These are phyloP conservation scores for Corbicula japonica DNA, from an alignment of 2,888 invertebrate species.

Conservation along the genomic window DNA sequence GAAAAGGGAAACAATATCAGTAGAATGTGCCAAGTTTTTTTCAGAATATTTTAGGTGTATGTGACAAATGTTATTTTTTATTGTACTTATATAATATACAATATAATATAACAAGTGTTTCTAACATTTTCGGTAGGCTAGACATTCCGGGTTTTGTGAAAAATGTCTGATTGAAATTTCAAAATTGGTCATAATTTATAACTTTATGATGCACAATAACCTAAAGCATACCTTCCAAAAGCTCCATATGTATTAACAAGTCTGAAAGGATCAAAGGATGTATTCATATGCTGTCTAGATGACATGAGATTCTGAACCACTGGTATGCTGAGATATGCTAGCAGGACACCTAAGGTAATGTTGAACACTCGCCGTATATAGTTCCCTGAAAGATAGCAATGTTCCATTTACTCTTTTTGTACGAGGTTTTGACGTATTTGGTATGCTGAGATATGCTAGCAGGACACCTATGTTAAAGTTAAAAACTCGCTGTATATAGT, in stretches of 20 bases:
- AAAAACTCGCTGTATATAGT: constrained; percentile 75
- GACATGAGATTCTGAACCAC: constrained; percentile 86
- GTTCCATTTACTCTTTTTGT: neutral
- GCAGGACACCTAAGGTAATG: constrained; percentile 79
- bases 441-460: constrained; percentile 86
- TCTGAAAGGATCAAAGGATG: constrained; percentile 86
- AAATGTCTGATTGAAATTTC: too few relatives aligned
- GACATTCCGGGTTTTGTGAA: too few relatives aligned
- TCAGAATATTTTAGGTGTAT: too few relatives aligned
- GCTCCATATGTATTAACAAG: constrained; percentile 87
- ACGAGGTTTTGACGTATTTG: too few relatives aligned
- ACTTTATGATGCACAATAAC: neutral
- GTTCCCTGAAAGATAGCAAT: constrained; percentile 67
- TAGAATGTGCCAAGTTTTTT: too few relatives aligned
- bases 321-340: constrained; percentile 86
- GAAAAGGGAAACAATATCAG: too few relatives aligned
- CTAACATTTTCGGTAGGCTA: too few relatives aligned
- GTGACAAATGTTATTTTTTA: too few relatives aligned
- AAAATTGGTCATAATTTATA: too few relatives aligned
- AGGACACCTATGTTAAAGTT: constrained; percentile 82
- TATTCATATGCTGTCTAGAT: constrained; percentile 86
- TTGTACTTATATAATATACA: too few relatives aligned
- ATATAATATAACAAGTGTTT: too few relatives aligned
- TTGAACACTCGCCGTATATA: constrained; percentile 80
- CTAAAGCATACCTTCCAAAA: constrained; percentile 85